A percentile compares a stretch with the other conserved stretches of the same genome.
These are phyloP conservation scores for Dendronephthya gigantea DNA, from an alignment of 64 coral and sea anemone genomes.

Conservation along the genomic window DNA sequence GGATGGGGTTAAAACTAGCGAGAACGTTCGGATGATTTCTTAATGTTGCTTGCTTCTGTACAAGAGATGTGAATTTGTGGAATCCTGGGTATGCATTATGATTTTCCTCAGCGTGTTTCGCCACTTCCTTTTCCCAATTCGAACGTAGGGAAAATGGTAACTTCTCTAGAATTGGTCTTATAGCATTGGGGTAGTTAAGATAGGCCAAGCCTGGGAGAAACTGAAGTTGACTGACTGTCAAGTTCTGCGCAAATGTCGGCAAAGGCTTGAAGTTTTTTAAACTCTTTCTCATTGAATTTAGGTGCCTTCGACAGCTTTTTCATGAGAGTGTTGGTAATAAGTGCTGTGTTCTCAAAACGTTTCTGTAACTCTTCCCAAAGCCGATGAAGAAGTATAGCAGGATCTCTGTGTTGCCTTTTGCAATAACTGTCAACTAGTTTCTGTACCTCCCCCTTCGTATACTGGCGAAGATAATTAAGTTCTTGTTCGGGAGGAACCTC, in stretches of 20 bases:
- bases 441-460: background rate
- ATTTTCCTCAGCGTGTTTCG: background rate
- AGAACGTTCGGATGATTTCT: no score
- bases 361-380: background rate
- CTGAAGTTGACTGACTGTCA: background rate
- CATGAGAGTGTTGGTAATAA: background rate
- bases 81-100: background rate
- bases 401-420: background rate
- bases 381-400: background rate
- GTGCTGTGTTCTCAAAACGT: background rate
- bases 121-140: conserved; percentile 2
- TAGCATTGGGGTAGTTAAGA: background rate
- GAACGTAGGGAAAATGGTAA: background rate
- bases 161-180: background rate
- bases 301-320: background rate
- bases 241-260: background rate
- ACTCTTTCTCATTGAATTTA: background rate
- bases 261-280: background rate
- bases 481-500: background rate
- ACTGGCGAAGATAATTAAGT: background rate
- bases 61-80: background rate
- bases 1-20: no score
- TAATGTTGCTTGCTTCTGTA: background rate
- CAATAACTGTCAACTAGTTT: background rate
- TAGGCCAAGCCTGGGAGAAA: background rate